Base-by-base conservation (phyloP, 2,888 invertebrate genomes). In the Biston betularia region DNA sequence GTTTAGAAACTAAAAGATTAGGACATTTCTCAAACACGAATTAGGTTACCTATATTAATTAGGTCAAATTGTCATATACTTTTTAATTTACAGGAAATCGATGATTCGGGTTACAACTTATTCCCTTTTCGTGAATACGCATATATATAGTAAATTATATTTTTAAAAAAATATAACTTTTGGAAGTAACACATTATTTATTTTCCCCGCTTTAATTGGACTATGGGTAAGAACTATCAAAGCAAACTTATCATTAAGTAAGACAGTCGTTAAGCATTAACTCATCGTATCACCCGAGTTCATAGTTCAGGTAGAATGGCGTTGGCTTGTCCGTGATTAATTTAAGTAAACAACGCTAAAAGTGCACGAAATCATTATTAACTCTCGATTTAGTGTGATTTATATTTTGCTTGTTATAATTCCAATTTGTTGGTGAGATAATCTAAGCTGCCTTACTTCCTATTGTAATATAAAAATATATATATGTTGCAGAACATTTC, bases 181-280 rank as follows among this genome's bases (percentile, higher is more conserved):
- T 11, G 42, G 12, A 8, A 42, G 33, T 54, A 12, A 42, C 5
- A 54, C 12, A 40, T 7, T 75, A 75, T 78, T 69, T 49, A 59
- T 74, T 78, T 72, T 75, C 75, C 77, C 77, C 78, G 77, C 78
- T 77, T 77, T 66, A 69, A 68, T 58, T 72, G 61, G 54, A 42
- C 44, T 6, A 56, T 56, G 3, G 56, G 56, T 56, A 56, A 56
- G 68, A 68, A 69, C 65, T 66, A 60, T 42, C 15, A 73, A 58
- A 81, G 82, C 82, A 69, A 69, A 65, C 60, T 54, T 66, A 70
- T 53, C 56, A n/a, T 35, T n/a, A 46, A 55, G 64, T 56, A 34
- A 24, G n/a, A 40, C 53, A 61, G 38, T 55, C 6, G 6, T 55
- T 14, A 38, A 53, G 35, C 42, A 24, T 49, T 44, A 54, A 38